A percentile compares a stretch with the other conserved stretches of the same genome.
These are phyloP conservation scores for Synergus umbraculus DNA, from an alignment of 2,888 invertebrate genomes.

Conservation along the genomic window DNA sequence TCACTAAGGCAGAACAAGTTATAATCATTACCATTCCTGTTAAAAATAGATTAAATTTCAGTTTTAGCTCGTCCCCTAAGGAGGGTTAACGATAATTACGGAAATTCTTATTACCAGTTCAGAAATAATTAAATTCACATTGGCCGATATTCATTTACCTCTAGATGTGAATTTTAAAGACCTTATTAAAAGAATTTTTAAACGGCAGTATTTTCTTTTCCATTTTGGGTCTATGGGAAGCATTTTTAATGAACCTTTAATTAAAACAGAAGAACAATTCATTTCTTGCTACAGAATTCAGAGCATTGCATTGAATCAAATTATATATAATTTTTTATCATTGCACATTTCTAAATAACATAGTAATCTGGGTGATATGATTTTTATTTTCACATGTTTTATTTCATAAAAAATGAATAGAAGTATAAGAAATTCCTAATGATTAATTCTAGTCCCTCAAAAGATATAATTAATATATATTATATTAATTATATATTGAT, in stretches of 20 bases:
- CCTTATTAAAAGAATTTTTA: conserved; percentile 7
- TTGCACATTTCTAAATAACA: too few relatives aligned
- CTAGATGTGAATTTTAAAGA: conserved; percentile 8
- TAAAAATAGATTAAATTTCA: background rate
- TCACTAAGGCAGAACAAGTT: background rate
- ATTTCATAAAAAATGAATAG: too few relatives aligned
- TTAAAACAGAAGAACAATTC: background rate
- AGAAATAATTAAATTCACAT: background rate
- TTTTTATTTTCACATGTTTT: too few relatives aligned
- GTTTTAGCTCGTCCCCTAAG: background rate
- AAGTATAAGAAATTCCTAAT: too few relatives aligned
- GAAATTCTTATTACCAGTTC: too few relatives aligned
- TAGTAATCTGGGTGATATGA: too few relatives aligned
- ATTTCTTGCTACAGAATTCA: background rate
- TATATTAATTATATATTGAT: too few relatives aligned
- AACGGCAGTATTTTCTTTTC: conserved; percentile 1
- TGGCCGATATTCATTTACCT: conserved; percentile 10
- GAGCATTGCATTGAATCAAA: too few relatives aligned
- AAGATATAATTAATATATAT: too few relatives aligned
- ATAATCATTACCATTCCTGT: background rate
- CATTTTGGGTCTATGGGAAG: conserved; percentile 4
- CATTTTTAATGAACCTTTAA: conserved; percentile 4
- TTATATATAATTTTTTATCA: too few relatives aligned
- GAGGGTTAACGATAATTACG: too few relatives aligned
- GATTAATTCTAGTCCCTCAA: too few relatives aligned